These are phyloP conservation scores for Enoplosus armatus DNA, from an alignment of 2,797 vertebrate species.

Conservation along the genomic window DNA sequence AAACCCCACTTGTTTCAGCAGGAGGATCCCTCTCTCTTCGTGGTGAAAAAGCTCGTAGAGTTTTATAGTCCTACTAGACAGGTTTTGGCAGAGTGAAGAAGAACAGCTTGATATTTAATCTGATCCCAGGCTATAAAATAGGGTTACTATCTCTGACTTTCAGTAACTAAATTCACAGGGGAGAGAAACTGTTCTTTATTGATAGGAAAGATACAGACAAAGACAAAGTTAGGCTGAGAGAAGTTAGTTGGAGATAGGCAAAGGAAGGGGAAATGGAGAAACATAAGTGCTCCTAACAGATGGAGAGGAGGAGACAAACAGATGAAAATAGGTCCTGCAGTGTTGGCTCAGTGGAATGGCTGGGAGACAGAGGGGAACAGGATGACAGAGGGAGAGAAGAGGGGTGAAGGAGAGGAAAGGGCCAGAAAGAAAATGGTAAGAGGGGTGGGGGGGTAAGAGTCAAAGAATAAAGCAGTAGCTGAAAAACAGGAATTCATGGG, in stretches of 20 bases:
- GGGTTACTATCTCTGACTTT: constrained; percentile 41
- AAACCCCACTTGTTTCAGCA: constrained; percentile 10
- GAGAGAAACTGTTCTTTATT: constrained; percentile 36
- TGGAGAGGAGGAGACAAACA: constrained; percentile 69
- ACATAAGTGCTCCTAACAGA: constrained; percentile 60
- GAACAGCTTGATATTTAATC: constrained; percentile 51
- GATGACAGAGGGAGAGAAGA: constrained; percentile 61
- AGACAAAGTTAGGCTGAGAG: constrained; percentile 12
- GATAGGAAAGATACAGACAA: constrained; percentile 25
- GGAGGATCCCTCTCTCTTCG: background rate
- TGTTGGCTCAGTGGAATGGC: constrained; percentile 51
- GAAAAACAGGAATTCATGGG: constrained; percentile 85
- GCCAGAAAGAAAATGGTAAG: constrained; percentile 54
- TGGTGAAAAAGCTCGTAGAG: constrained; percentile 21
- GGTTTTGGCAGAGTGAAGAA: constrained; percentile 26
- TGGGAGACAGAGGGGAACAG: constrained; percentile 58
- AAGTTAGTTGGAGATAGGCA: background rate
- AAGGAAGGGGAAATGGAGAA: constrained; percentile 35
- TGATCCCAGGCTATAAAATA: constrained; percentile 33
- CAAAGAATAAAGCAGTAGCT: constrained; percentile 74
- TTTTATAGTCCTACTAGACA: constrained; percentile 14
- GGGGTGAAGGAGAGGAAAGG: constrained; percentile 46
- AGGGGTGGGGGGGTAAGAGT: constrained; percentile 29
- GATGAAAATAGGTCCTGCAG: constrained; percentile 66
- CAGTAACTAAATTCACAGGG: constrained; percentile 25